Base-by-base conservation (phyloP, 2,888 invertebrate genomes). In the Spilarctia lutea region DNA sequence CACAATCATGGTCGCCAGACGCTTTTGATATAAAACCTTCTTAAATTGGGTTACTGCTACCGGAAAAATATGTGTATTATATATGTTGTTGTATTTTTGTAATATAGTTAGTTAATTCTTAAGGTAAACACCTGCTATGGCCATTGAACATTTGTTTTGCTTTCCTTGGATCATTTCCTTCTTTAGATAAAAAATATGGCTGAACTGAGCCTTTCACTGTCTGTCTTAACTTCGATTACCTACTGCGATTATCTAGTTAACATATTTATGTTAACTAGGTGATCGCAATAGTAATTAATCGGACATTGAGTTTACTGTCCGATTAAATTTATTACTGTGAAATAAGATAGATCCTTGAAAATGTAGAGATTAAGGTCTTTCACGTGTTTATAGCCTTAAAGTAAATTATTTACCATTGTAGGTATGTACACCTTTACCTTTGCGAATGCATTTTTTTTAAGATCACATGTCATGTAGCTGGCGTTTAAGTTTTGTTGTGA, bases 21-120 rank as follows among this genome's bases (percentile, higher is more conserved):
- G 30, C 30, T 67, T 67, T 45, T 30, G 27, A 45, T 6, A 42
- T 10, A 30, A 67, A 45, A 67, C 45, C 67, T 67, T 67, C 45
- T 67, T 45, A 45, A 67, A 67, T 67, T 67, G 67, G 67, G 67
- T 67, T 30, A 67, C 18, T 45, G 45, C 45, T 18, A 45, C 27
- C 30, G 67, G 67, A 27, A 67, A 67, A 45, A 30, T 45, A 45
- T 45, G 10, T 67, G 18, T 27, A 20, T 8, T 67, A 27, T 45
- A 56, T n/a, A 1, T 24, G 18, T 20, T 48, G 48, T 20, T 48
- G 42, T 45, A 67, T 67, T 27, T 20, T 45, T 67, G 42, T 18
- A 30, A 27, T 56, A 52, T 24, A n/a, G 6, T 20, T 52, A 52
- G 52, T 56, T 56, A 24, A n/a, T 52, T 69, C 13, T 35, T 35